These are phyloP conservation scores for Pelodiscus sinensis DNA, from an alignment of 2,113 vertebrate species.

Conservation along the genomic window DNA sequence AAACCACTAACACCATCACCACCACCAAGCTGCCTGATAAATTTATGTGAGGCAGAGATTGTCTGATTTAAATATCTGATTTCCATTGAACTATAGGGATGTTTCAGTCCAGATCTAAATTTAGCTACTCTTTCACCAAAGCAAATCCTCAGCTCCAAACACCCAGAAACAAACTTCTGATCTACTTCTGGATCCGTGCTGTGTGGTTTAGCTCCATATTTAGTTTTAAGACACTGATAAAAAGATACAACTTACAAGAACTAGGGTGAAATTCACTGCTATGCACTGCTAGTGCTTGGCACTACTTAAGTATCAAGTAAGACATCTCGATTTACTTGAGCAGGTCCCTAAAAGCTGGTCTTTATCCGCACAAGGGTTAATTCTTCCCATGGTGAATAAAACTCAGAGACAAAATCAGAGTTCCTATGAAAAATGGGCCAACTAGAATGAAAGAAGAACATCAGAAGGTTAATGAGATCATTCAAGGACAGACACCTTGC, in stretches of 20 bases:
- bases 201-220: not conserved
- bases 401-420: not conserved
- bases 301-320: not conserved
- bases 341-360: not conserved
- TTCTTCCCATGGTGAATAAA: not conserved
- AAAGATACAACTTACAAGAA: not conserved
- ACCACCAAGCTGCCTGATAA: not conserved
- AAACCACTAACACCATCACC: not conserved
- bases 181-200: not conserved
- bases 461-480: not conserved
- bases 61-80: not conserved
- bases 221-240: not conserved
- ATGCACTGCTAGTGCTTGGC: not conserved
- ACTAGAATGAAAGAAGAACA: not conserved
- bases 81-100: not conserved
- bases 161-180: not conserved
- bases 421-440: not conserved
- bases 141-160: conserved; percentile 10
- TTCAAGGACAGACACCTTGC: conserved; percentile 30
- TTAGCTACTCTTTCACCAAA: not conserved
- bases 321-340: not conserved
- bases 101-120: not conserved
- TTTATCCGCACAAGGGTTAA: not conserved
- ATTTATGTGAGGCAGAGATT: not conserved
- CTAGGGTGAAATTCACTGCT: not conserved